phyloP scores from a whole-genome alignment of 1,140 invertebrate species.

The Sycophaga agraensis region DNA sequence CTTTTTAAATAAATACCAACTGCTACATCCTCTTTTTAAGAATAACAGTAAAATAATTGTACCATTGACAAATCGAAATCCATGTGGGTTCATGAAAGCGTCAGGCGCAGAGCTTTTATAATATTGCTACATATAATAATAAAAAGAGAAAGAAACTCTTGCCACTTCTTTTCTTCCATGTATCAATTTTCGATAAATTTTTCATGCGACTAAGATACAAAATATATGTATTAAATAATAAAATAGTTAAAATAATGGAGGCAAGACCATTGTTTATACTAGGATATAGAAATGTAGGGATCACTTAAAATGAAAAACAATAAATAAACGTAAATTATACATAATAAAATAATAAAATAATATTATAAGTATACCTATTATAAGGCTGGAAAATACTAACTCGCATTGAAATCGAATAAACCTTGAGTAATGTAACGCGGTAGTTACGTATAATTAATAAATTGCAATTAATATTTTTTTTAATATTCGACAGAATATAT shows the following conservation, averaged over 20 bases:
- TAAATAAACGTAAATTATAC: conserved; percentile 9
- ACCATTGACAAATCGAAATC: conserved; percentile 13
- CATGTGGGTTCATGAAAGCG: neutral
- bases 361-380: neutral
- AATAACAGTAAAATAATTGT: neutral
- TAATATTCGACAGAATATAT: too few species aligned
- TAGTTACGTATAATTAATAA: too few species aligned
- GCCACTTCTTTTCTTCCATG: conserved; percentile 8
- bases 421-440: too few species aligned
- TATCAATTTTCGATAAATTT: conserved; percentile 19
- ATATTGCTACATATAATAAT: neutral
- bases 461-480: too few species aligned
- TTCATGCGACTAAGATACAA: neutral
- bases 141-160: conserved; percentile 2
- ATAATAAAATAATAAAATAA: conserved; percentile 10
- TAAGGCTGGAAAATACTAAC: too few species aligned
- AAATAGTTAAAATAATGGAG: neutral
- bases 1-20: neutral
- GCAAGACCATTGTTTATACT: conserved; percentile 6
- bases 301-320: conserved; percentile 1
- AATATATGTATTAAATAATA: neutral
- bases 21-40: neutral
- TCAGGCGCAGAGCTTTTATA: neutral
- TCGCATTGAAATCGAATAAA: too few species aligned
- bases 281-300: neutral